Evolutionary conservation across 2,888 invertebrate species (phyloP).

Genomic region (Actias luna): DNA sequence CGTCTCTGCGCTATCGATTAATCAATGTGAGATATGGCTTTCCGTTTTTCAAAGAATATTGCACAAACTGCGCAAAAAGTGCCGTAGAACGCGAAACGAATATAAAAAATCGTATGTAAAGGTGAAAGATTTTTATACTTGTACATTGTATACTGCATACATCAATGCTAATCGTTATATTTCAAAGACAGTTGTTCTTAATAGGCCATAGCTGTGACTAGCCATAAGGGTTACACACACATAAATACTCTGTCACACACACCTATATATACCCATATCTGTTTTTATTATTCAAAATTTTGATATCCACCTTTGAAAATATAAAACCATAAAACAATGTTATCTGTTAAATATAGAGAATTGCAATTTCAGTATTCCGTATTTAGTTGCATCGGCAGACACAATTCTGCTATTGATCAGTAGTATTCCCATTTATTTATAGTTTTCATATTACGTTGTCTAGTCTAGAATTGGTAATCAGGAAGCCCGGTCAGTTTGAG

Average conservation of each 20-base stretch:
- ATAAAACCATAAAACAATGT: neutral
- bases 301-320: neutral
- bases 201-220: too few relatives aligned
- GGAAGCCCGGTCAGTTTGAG: slow-evolving; percentile 6
- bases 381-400: neutral
- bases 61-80: neutral
- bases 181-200: too few relatives aligned
- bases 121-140: too few relatives aligned
- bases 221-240: too few relatives aligned
- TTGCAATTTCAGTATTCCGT: neutral
- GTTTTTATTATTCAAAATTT: too few relatives aligned
- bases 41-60: slow-evolving; percentile 2
- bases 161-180: too few relatives aligned
- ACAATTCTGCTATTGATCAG: neutral
- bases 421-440: neutral
- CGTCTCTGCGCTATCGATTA: slow-evolving; percentile 1
- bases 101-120: neutral
- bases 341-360: neutral
- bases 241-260: too few relatives aligned
- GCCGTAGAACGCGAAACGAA: neutral
- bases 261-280: too few relatives aligned
- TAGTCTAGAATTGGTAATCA: slow-evolving; percentile 1
- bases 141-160: too few relatives aligned
- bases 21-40: slow-evolving; percentile 4
- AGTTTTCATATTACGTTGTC: slow-evolving; percentile 3